Base-by-base conservation (phyloP, 2,113 vertebrate species). In the Axis porcinus region DNA sequence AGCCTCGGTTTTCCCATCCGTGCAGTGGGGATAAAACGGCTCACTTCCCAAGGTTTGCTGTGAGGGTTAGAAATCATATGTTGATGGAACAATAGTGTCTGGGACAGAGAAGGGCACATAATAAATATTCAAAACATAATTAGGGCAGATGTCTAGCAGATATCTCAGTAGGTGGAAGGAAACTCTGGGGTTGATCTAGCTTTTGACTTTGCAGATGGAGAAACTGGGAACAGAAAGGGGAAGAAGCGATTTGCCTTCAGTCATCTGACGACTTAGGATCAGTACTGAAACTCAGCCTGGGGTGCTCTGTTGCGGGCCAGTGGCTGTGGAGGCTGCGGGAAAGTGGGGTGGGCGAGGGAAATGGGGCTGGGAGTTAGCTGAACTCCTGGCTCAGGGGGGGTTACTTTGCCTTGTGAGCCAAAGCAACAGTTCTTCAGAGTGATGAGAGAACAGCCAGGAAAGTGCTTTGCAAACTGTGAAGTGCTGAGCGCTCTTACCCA, bases 171-270 rank as follows among this genome's bases (percentile, higher is more conserved):
- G 1, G 52, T 16, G 17, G 45, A 28, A 6, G 30, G 30, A 1
- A 7, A 58, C 58, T 19, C 33, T 3, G 25, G 55, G 52, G 60
- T 12, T 5, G 47, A 14, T 21, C 40, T 15, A 30, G 30, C 16
- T 28, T 30, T 47, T n/a, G 8, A 28, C 43, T 95, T 90, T 17
- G 40, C 43, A 83, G 30, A 25, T 64, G 33, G 88, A 60, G 74
- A 70, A 58, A 25, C 30, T 7, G 60, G 94, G 91, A 47, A 45
- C 19, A 60, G 91, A 89, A 79, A 96, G 87, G 33, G 64, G 58
- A 93, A 88, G 70, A 89, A 88, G 62, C 6, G 3, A 17, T 40
- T 8, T 7, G n/a, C 47, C 28, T 55, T 7, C 23, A 50, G 23
- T 45, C 67, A 91, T 6, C 19, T 17, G 14, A n/a, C 1, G 0